Percentiles rank a stretch among this genome's conserved stretches.
phyloP scores from a whole-genome alignment of 2,888 invertebrate genomes.

The Chrysopilus asiliformis region DNA sequence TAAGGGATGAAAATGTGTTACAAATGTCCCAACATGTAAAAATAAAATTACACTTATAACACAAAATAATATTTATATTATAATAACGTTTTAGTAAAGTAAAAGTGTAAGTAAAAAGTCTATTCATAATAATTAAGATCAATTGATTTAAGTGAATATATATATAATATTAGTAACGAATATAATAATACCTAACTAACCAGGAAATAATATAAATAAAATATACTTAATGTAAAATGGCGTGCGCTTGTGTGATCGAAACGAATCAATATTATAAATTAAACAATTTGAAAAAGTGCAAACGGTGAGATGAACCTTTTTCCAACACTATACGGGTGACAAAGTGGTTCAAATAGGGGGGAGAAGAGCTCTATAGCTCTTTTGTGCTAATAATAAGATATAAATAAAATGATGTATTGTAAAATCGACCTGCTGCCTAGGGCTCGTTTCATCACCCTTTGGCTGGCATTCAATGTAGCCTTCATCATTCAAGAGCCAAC shows the following conservation, averaged over 20 bases:
- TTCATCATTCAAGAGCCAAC: conserved; percentile 33
- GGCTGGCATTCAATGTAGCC: conserved; percentile 36
- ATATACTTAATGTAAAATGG: conserved; percentile 8
- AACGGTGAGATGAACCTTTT: conserved; percentile 24
- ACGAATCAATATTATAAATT: conserved; percentile 9
- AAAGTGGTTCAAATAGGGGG: conserved; percentile 17
- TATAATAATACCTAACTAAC: too few relatives aligned
- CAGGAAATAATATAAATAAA: too few relatives aligned
- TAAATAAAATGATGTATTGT: conserved; percentile 12
- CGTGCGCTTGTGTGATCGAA: conserved; percentile 7
- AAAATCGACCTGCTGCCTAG: conserved; percentile 23
- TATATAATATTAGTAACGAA: too few relatives aligned
- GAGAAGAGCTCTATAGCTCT: conserved; percentile 11
- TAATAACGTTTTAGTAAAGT: too few relatives aligned
- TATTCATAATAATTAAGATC: too few relatives aligned
- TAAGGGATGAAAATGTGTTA: too few relatives aligned
- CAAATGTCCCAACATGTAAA: too few relatives aligned
- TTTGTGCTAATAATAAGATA: conserved; percentile 2
- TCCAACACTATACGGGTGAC: conserved; percentile 20
- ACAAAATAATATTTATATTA: too few relatives aligned
- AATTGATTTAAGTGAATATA: too few relatives aligned
- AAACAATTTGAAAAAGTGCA: conserved; percentile 18
- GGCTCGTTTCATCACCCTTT: conserved; percentile 31
- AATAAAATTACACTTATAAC: too few relatives aligned
- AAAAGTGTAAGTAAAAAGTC: too few relatives aligned